These are phyloP conservation scores for Lamprologus callipterus DNA, from an alignment of 2,113 vertebrate species.

Conservation along the genomic window DNA sequence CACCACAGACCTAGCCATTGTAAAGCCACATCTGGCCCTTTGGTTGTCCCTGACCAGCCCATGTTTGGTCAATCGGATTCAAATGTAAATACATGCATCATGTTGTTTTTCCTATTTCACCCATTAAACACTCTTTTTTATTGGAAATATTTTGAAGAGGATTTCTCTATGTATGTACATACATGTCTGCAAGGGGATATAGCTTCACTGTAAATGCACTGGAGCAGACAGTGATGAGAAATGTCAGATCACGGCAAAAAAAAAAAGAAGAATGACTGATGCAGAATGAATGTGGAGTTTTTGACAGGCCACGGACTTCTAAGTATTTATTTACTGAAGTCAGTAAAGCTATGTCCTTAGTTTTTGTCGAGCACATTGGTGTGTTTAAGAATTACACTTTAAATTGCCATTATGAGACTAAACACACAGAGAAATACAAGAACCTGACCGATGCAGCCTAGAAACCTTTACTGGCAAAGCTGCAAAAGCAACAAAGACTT, in stretches of 20 bases:
- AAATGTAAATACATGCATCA: not conserved
- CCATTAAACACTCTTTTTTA: not conserved
- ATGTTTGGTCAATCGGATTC: not conserved
- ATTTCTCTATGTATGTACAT: not conserved
- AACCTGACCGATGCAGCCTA: not conserved
- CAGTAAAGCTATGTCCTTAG: not conserved
- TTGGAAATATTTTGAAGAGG: not conserved
- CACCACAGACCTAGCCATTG: not conserved
- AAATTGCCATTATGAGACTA: not conserved
- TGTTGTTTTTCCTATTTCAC: not conserved
- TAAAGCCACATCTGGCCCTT: not conserved
- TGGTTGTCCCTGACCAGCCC: not conserved
- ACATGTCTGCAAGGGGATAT: not conserved
- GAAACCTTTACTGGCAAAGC: not conserved
- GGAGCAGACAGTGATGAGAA: not conserved
- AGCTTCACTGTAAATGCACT: not conserved
- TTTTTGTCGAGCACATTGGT: not conserved
- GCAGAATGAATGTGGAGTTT: not conserved
- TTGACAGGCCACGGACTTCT: not conserved
- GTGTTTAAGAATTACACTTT: not conserved
- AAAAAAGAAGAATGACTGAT: not conserved
- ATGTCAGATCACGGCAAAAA: not conserved
- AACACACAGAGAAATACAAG: not conserved
- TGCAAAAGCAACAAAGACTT: not conserved
- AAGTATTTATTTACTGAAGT: not conserved